Conservation (phyloP, 2,888 invertebrate genomes). For the Alitta virens region DNA sequence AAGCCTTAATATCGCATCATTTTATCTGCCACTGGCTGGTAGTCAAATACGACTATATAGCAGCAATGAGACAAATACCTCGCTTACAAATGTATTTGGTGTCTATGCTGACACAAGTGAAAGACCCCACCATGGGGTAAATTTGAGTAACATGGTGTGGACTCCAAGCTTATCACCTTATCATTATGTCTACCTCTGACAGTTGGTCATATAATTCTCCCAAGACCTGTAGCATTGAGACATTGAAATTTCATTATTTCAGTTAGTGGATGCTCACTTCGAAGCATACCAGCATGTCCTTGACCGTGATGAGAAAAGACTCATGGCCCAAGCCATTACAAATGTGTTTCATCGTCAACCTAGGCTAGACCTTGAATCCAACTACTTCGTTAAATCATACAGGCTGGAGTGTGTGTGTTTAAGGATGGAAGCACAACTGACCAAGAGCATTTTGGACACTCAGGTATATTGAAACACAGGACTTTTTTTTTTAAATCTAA, state of each 20-base stretch:
- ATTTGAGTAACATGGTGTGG: too few relatives aligned
- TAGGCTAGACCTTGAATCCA: conserved; percentile 44
- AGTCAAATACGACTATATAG: too few relatives aligned
- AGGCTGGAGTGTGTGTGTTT: conserved; percentile 50
- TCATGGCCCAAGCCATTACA: conserved; percentile 50
- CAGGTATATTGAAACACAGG: conserved; percentile 34
- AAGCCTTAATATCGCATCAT: too few relatives aligned
- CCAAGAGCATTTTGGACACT: conserved; percentile 50
- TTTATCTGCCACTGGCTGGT: too few relatives aligned
- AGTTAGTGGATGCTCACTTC: conserved; percentile 55
- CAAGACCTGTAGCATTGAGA: too few relatives aligned
- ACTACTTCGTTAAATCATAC: conserved; percentile 52
- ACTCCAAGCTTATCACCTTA: too few relatives aligned
- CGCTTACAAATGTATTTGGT: too few relatives aligned
- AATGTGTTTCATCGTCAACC: conserved; percentile 51
- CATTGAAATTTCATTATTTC: conserved; percentile 14
- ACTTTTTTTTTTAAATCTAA: not conserved
- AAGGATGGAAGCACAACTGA: conserved; percentile 41
- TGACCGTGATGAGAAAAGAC: conserved; percentile 49
- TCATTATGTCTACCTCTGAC: too few relatives aligned
- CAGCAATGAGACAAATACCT: too few relatives aligned
- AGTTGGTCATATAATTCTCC: too few relatives aligned
- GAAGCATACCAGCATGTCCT: conserved; percentile 57
- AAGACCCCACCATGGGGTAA: too few relatives aligned
- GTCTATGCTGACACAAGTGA: too few relatives aligned